Base-by-base conservation (phyloP, 2,113 vertebrate genomes). In the Marmota monax region DNA sequence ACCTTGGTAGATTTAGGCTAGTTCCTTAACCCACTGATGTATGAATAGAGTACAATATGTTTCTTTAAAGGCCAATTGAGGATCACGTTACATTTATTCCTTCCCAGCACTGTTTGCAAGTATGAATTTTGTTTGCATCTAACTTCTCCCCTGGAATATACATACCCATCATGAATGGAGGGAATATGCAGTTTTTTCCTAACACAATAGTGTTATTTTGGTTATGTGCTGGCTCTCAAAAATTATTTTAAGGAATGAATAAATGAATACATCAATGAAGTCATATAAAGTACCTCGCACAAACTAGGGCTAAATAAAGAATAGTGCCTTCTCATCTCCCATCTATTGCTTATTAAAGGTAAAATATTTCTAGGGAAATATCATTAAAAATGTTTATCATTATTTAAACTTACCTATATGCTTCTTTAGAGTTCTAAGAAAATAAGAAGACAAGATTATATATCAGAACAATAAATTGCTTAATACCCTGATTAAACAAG, bases 351-450 rank as follows among this genome's bases (percentile, higher is more conserved):
- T 78, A 74, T 29, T 53, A n/a, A 94, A 45, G 6, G 16, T 13
- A 25, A 91, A 94, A 91, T 32, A 9, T 37, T 4, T 74, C 4
- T 85, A 56, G 34, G 45, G 56, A 92, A 45, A 77, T 45, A 74
- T 14, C n/a, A 58, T 22, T 34, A 17, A 92, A 95, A 88, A 18
- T 29, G 7, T 48, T 93, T 67, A 65, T 29, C 23, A 58, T 34
- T 42, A 58, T 83, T 86, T 65, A 25, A 73, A 56, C 11, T 10
- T 25, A 83, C 42, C 11, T 69, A 45, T 56, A 23, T 84, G 16
- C 10, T 69, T 92, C 11, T 53, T 95, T 78, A 77, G 63, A 32
- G 45, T 78, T 88, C 11, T 92, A 70, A 58, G 74, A 70, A 93
- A 73, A 83, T 17, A 84, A 10, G 3, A 77, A 85, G 17, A 63